Conservation (phyloP, 2,113 vertebrate genomes). For the Pachycephala philippinensis region DNA sequence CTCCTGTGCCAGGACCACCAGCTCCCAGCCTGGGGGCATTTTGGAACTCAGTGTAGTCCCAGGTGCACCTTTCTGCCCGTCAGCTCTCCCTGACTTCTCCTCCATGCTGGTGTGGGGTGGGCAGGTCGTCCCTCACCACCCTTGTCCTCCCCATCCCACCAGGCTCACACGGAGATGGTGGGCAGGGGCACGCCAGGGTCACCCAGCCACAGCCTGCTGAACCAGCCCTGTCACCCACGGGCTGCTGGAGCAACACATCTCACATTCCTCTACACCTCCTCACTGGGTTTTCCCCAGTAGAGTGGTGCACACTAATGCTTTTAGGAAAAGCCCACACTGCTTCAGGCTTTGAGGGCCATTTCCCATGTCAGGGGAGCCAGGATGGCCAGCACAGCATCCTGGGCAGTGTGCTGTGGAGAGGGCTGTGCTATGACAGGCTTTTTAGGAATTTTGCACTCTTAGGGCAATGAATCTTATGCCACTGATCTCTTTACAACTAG, state of each 20-base stretch:
- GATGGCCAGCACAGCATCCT: neutral
- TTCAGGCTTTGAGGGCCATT: neutral
- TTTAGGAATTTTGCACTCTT: neutral
- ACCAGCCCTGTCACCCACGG: rapidly evolving
- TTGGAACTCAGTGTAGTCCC: no score
- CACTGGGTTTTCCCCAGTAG: neutral
- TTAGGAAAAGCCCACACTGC: neutral
- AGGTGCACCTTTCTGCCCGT: neutral
- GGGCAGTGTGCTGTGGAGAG: rapidly evolving
- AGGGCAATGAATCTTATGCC: neutral
- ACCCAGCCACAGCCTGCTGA: neutral
- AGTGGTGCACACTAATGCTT: neutral
- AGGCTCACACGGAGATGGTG: rapidly evolving
- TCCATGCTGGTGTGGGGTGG: rapidly evolving
- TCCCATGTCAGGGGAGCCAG: neutral
- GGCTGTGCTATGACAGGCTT: neutral
- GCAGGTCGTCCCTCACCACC: neutral
- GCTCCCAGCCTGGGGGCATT: neutral
- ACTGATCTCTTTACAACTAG: neutral
- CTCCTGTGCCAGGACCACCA: neutral
- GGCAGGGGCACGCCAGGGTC: neutral
- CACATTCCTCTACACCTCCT: neutral
- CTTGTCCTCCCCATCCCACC: neutral
- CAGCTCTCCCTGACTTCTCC: neutral
- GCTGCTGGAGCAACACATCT: neutral